Evolutionary conservation across 2,888 invertebrate genomes (phyloP), one percentile per base, ranked within the genome.

Genomic region (Serrognathus titanus): DNA sequence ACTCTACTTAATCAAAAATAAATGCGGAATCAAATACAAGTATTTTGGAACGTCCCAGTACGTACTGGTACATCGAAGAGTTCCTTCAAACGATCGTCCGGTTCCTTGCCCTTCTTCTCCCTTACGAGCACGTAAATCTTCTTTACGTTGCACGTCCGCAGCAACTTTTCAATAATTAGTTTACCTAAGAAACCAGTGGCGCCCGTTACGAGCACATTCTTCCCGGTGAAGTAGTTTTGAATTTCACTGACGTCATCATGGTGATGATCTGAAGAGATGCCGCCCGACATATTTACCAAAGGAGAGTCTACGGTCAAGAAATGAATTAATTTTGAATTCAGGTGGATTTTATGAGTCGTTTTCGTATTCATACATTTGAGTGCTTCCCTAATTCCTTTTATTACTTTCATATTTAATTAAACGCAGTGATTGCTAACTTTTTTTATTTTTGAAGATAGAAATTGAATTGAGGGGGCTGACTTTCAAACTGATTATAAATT

Each of bases 81-180:
- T 51, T 85, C 84, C 38, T 84, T 81, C 16, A 74, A 68, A 36
- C 75, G 63, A 24, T 66, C 63, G 24, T 67, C 56, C 10, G 64
- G 58, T 11, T 68, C 66, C 51, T 70, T 70, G 5, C 71, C 72
- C 55, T 74, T 75, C 58, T 75, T 76, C 38, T 66, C 60, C 24
- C 75, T 59, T 0, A 75, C 58, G 38, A 75, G 55, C 2, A 75
- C 61, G 53, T 69, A 75, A 35, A 75, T 70, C 37, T 64, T 68
- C 9, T 66, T 66, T 7, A 72, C 16, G 37, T 68, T 63, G 50
- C 72, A 74, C 1, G 62, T 57, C 12, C 75, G 59, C 10, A 75
- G 53, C 40, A 75, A 53, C 58, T 75, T 75, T 54, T 75, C 75
- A 50, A 75, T 31, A 10, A 71, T 60, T 16, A 73, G 51, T 57